Conservation (phyloP, 37 sponge, comb jelly and placozoan genomes). For the Chondrilla cf. caribensis region DNA sequence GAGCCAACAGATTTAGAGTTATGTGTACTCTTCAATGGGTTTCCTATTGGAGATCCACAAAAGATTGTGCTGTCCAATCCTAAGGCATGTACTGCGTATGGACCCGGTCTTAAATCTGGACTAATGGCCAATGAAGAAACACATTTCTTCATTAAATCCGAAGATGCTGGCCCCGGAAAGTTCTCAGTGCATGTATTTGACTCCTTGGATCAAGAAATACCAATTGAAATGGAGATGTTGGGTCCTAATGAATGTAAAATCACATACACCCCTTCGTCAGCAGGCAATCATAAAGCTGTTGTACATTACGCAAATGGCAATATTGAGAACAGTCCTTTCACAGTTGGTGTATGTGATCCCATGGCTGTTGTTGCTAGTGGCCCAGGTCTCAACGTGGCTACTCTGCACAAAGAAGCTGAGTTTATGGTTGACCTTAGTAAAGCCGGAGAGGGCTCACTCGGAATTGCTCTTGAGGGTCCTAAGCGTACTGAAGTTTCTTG, state of each 20-base stretch:
- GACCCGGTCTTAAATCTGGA: conserved; percentile 66
- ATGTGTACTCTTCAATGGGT: not conserved
- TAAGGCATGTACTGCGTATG: conserved; percentile 6
- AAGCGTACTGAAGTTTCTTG: conserved; percentile 14
- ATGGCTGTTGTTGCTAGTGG: conserved; percentile 62
- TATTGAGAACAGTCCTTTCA: conserved; percentile 73
- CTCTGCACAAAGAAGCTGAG: conserved; percentile 44
- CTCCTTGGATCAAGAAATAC: conserved; percentile 32
- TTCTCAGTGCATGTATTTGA: conserved; percentile 38
- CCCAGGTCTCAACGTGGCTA: conserved; percentile 60
- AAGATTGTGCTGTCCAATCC: conserved; percentile 11
- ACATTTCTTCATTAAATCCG: conserved; percentile 51
- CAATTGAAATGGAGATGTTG: conserved; percentile 13
- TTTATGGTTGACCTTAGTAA: conserved; percentile 72
- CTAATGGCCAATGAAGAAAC: conserved; percentile 40
- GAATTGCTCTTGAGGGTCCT: conserved; percentile 59
- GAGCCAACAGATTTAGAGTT: conserved; percentile 1
- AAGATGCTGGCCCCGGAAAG: conserved; percentile 76
- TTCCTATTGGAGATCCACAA: conserved; percentile 16
- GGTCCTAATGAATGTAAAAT: conserved; percentile 67
- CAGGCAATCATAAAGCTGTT: conserved; percentile 57
- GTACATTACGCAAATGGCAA: conserved; percentile 64
- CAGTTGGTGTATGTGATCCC: conserved; percentile 63
- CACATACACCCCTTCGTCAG: conserved; percentile 64
- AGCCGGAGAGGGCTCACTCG: conserved; percentile 83